These are phyloP conservation scores for Neomorphus geoffroyi DNA, from an alignment of 2,797 vertebrate genomes.

Conservation along the genomic window DNA sequence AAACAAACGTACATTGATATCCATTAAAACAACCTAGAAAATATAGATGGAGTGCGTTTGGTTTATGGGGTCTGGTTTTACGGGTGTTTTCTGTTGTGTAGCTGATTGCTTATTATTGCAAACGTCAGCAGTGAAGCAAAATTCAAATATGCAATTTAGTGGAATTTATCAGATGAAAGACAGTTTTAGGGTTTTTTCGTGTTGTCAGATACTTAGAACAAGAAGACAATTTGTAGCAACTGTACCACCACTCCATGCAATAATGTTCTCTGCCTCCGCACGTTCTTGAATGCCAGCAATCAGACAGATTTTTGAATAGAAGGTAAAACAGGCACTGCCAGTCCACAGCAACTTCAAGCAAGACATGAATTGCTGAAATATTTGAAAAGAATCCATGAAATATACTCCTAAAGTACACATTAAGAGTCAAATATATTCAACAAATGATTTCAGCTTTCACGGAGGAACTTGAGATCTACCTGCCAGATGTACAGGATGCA, in stretches of 20 bases:
- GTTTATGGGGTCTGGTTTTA: constrained; percentile 1
- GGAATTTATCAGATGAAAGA: constrained; percentile 9
- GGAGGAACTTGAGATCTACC: background rate
- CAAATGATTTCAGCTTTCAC: background rate
- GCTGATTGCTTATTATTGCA: constrained; percentile 32
- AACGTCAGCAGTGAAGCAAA: constrained; percentile 12
- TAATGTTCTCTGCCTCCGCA: background rate
- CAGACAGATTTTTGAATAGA: constrained; percentile 42
- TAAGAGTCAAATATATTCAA: background rate
- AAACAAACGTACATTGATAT: background rate
- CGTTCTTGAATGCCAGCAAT: constrained; percentile 12
- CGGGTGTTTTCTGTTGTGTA: background rate
- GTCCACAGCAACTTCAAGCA: constrained; percentile 22
- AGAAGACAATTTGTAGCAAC: constrained; percentile 34
- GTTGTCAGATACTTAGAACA: background rate
- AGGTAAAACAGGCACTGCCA: background rate
- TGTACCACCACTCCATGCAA: background rate
- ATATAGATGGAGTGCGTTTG: background rate
- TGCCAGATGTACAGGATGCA: background rate
- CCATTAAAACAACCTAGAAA: background rate
- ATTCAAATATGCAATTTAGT: constrained; percentile 9
- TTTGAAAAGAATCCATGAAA: constrained; percentile 8
- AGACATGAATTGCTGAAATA: background rate
- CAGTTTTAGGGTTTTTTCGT: background rate
- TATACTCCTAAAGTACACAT: background rate